Evolutionary conservation across 2,888 invertebrate genomes (phyloP), one percentile per base, ranked within the genome.

Genomic region (Miltochrista miniata): DNA sequence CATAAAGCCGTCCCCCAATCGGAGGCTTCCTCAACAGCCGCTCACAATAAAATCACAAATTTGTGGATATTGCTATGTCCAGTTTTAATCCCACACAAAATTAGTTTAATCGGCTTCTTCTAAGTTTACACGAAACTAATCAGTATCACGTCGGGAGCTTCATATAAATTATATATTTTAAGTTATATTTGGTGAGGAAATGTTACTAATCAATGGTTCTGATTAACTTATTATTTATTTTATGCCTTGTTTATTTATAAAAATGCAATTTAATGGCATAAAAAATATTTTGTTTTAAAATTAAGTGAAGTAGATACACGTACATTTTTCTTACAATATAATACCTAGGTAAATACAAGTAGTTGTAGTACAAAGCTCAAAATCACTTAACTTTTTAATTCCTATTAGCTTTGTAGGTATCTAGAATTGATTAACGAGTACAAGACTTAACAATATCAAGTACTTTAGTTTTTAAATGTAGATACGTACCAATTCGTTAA

Each of bases 11-110:
- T 77, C 69, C 79, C 59, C 44, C 62, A 72, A 71, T 70, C 68
- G 67, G 64, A 80, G 70, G 84, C 85, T 87, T 82, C 85, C 67
- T 85, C 86, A 87, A 85, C 86, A 86, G 85, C 80, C 73, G 60
- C 49, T 54, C 54, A 68, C 70, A 79, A 84, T 86, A 86, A 85
- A 86, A 76, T 79, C 70, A 76, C 79, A 80, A 75, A 84, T 85
- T 85, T 85, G 85, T 85, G 80, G 79, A 79, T 73, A 73, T 72
- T 72, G 74, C 72, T 68, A 70, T 62, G 67, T 72, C 76, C 76
- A 77, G 64, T 79, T 84, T 82, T 80, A 83, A 83, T 81, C 80
- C 73, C 68, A 81, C 66, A 73, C 76, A 74, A 79, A 84, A 85
- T 83, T 81, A 81, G 80, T 81, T 70, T 79, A 81, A 70, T 59